Base-by-base conservation (phyloP, 2,888 invertebrate species). In the Bellardia pandia region DNA sequence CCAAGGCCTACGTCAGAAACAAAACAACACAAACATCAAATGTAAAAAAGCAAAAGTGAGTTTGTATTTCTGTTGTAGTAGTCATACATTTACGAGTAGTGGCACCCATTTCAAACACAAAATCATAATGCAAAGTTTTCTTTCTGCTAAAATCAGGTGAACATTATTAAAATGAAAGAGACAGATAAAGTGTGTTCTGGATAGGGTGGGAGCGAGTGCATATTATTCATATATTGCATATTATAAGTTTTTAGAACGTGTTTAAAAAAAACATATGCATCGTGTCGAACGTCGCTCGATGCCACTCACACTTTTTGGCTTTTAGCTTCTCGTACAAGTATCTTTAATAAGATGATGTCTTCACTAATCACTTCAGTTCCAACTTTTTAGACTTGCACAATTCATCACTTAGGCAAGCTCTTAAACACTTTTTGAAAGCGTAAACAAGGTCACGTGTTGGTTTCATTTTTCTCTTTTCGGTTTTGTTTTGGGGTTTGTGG, bases 401-500 rank as follows among this genome's bases (percentile, higher is more conserved):
- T 90, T 88, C 89, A 89, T 89, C 90, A 90, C 90, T 91, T 91
- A 90, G 88, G 86, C 89, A 88, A 88, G 82, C 89, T 90, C 89
- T 91, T 90, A 90, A 91, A 88, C 90, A 90, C 89, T 91, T 89
- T 91, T 92, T 90, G 90, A 91, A 91, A 91, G 89, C 91, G 91
- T 93, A 93, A 93, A 93, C 93, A 93, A 90, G 91, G 93, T 90
- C 93, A 92, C 93, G 93, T 93, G 93, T 89, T 83, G 79, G 75
- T 74, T 85, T 82, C 74, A 77, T 79, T 64, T 76, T 80, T 86
- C 71, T 14, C 42, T 71, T 81, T 88, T 81, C 88, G 48, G 53
- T 40, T 23, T 48, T 42, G 48, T 42, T 58, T 56, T 69, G n/a
- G 71, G 71, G 23, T 77, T 66, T 74, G 68, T 80, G 74, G 58